phyloP scores from a whole-genome alignment of 2,797 vertebrate species.

The Poeciliopsis turneri region DNA sequence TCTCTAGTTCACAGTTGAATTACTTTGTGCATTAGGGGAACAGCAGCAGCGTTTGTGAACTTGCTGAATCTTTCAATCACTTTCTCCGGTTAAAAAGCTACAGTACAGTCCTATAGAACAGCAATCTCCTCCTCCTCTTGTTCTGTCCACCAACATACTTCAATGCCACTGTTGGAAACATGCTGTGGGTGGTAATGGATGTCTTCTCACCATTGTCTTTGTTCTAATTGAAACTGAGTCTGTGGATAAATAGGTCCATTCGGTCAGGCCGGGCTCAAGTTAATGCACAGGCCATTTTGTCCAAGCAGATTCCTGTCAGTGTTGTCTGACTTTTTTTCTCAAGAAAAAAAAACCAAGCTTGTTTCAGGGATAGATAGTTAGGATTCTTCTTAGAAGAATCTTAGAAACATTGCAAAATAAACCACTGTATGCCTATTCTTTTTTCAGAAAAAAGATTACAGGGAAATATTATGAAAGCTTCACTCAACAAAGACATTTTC shows the following conservation, averaged over 20 bases:
- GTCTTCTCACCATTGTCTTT: constrained; percentile 34
- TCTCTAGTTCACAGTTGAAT: constrained; percentile 7
- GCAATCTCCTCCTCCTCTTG: constrained; percentile 46
- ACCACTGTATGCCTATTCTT: background rate
- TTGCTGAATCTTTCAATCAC: constrained; percentile 38
- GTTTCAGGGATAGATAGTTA: constrained; percentile 14
- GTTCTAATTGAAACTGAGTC: constrained; percentile 57
- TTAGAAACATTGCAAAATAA: constrained; percentile 18
- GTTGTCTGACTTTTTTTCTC: constrained; percentile 11
- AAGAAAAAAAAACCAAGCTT: constrained; percentile 9
- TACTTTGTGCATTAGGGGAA: background rate
- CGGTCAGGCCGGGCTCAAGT: constrained; percentile 42
- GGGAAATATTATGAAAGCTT: background rate
- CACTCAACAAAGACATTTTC: background rate
- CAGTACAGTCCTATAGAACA: constrained; percentile 22
- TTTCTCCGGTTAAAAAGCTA: constrained; percentile 45
- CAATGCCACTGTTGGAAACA: constrained; percentile 41
- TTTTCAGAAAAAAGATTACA: background rate
- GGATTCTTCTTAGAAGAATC: constrained; percentile 13
- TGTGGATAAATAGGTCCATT: constrained; percentile 51
- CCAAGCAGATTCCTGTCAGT: constrained; percentile 10
- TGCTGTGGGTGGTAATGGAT: constrained; percentile 49
- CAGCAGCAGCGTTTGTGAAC: constrained; percentile 25
- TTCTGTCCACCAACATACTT: constrained; percentile 44
- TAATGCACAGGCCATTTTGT: constrained; percentile 46